These are phyloP conservation scores for Pithys albifrons DNA, from an alignment of 2,113 vertebrate species.

Conservation along the genomic window DNA sequence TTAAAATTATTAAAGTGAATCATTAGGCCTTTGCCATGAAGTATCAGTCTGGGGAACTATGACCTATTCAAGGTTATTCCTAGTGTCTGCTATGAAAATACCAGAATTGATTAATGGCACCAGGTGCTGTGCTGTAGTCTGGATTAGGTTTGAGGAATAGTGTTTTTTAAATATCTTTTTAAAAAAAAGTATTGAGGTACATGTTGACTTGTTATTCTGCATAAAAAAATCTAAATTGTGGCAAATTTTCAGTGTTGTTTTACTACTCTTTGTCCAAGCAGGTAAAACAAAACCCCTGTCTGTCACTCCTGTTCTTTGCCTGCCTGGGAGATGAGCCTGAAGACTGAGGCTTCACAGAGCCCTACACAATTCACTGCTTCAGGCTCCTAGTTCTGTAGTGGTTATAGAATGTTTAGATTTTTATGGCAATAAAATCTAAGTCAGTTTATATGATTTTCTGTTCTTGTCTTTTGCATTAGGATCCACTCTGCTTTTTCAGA, in stretches of 20 bases:
- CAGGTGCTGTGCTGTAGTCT: neutral
- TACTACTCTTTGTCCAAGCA: neutral
- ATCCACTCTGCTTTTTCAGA: neutral
- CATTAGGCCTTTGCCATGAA: neutral
- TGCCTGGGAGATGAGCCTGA: neutral
- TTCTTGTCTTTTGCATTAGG: neutral
- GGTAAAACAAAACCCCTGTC: neutral
- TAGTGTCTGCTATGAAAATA: neutral
- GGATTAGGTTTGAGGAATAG: neutral
- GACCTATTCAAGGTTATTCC: neutral
- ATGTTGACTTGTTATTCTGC: neutral
- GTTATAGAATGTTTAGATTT: neutral
- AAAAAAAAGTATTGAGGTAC: neutral
- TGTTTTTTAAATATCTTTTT: neutral
- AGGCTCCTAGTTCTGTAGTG: neutral
- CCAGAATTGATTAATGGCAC: neutral
- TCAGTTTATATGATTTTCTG: neutral
- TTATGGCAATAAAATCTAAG: neutral
- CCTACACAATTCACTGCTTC: accelerated
- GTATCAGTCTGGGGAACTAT: neutral
- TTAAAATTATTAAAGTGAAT: constrained; percentile 21
- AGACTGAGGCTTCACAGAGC: neutral
- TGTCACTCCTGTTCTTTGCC: neutral
- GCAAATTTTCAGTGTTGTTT: neutral
- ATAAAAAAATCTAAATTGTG: too few species aligned